Evolutionary conservation across 2,797 vertebrate genomes (phyloP).

Genomic region (Aulostomus chinensis): DNA sequence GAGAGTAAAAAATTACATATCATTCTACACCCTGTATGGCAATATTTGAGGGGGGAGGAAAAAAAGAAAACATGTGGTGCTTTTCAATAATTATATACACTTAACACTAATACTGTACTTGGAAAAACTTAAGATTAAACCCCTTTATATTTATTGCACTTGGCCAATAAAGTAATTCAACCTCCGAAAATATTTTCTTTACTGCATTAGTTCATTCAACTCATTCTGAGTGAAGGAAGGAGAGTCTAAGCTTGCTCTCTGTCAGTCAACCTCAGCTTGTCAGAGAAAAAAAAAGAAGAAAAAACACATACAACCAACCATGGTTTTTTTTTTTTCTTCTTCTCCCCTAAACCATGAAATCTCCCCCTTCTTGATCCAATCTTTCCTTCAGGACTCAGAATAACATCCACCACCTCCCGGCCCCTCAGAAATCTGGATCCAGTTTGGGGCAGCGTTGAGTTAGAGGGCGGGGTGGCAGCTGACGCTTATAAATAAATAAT

Average conservation of each 20-base stretch:
- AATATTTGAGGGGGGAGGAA: too few species aligned
- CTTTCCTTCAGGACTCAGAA: constrained; percentile 67
- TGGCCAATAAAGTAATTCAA: constrained; percentile 49
- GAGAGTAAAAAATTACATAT: background rate
- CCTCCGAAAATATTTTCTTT: constrained; percentile 55
- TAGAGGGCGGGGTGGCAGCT: constrained; percentile 60
- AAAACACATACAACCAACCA: constrained; percentile 21
- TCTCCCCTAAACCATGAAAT: constrained; percentile 56
- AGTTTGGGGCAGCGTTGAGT: constrained; percentile 69
- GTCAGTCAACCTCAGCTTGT: constrained; percentile 45
- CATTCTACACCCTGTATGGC: background rate
- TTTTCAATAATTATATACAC: constrained; percentile 22
- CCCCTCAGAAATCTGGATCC: constrained; percentile 77
- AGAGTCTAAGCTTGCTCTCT: constrained; percentile 26
- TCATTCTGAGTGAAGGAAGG: constrained; percentile 29
- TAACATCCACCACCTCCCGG: constrained; percentile 63
- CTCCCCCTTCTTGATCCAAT: constrained; percentile 63
- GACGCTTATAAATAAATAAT: constrained; percentile 78
- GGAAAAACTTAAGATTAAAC: constrained; percentile 40
- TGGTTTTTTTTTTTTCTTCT: constrained; percentile 10
- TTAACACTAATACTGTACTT: constrained; percentile 22
- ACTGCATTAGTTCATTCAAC: constrained; percentile 40
- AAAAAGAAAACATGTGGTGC: background rate
- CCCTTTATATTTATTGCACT: constrained; percentile 47
- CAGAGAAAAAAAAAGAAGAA: constrained; percentile 4